Conservation (phyloP, 2,797 vertebrate genomes). For the Anguilla marmorata region DNA sequence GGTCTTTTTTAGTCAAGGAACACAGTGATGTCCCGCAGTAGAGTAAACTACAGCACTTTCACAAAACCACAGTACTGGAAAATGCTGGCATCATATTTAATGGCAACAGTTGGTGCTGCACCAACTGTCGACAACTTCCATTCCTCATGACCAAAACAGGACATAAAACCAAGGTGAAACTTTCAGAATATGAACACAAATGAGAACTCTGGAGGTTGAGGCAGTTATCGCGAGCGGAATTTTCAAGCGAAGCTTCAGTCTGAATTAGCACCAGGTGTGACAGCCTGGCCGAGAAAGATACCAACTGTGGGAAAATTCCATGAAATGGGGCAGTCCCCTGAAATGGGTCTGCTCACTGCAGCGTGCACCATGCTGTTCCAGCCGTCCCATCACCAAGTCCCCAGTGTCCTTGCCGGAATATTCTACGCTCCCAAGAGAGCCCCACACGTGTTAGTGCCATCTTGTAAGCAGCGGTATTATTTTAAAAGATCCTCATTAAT, state of each 20-base stretch:
- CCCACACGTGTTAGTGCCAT: conserved; percentile 52
- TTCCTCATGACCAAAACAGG: conserved; percentile 5
- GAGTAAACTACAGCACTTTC: not conserved
- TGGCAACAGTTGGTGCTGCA: not conserved
- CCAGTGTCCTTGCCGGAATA: conserved; percentile 22
- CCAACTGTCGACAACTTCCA: not conserved
- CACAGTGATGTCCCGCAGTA: not conserved
- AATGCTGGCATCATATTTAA: not conserved
- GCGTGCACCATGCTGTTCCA: not conserved
- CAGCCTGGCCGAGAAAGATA: conserved; percentile 9
- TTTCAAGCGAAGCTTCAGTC: not conserved
- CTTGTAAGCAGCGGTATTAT: conserved; percentile 41
- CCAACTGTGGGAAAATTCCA: conserved; percentile 5
- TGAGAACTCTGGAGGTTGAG: conserved; percentile 9
- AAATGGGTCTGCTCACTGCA: not conserved
- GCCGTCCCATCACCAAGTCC: conserved; percentile 21
- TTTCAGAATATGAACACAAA: conserved; percentile 11
- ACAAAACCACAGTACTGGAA: not conserved
- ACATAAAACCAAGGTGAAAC: conserved; percentile 19
- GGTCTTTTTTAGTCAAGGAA: conserved; percentile 16
- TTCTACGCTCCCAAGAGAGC: conserved; percentile 63
- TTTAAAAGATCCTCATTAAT: conserved; percentile 34
- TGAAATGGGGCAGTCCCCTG: conserved; percentile 19
- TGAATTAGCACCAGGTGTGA: conserved; percentile 29
- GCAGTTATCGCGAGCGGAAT: not conserved